Base-by-base conservation (phyloP, 2,797 vertebrate genomes). In the Tenualosa thibaudeaui region DNA sequence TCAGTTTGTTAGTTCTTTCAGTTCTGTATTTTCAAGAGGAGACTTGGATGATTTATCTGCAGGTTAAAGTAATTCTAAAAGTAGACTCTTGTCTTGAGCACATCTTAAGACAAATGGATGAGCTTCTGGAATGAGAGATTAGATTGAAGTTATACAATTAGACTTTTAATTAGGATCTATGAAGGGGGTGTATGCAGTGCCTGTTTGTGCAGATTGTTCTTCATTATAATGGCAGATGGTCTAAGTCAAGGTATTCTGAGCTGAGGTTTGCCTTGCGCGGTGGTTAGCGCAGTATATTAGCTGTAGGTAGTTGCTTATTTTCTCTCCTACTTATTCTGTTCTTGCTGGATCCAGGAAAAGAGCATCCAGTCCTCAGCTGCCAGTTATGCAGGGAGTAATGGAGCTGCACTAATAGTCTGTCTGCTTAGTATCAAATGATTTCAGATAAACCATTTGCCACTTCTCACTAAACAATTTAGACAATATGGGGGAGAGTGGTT, bases 1-100 rank as follows among this genome's bases (percentile, higher is more conserved):
- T 93, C 86, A 89, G 91, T 93, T 93, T 90, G 89, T 95, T 94
- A 93, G 88, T 91, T 87, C 89, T 90, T 91, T 88, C 88, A 88
- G 84, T 81, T 83, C 83, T 81, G 83, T 88, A 62, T 84, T 84
- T 85, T 58, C 85, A 37, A 78, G 84, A 86, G 85, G 82, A 88
- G 89, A 86, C 81, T 83, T 83, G 83, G 82, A 75, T 86, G 85
- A 88, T 81, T 83, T 86, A 88, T 86, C 82, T 86, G 75, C 62
- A 78, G 62, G 82, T 50, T 78, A 84, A 62, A 40, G 22, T 83
- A 86, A 84, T 89, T 88, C 87, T 91, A 91, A 91, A 92, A 85
- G 43, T 68, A 31, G 50, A 85, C 84, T 81, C 82, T 85, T 89
- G 86, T 84, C 82, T 85, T 17, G 65, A 83, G 84, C 81, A 86